Percentiles rank a stretch among this genome's conserved stretches.
phyloP scores from a whole-genome alignment of 2,797 vertebrate genomes.

The Alfaro cultratus region DNA sequence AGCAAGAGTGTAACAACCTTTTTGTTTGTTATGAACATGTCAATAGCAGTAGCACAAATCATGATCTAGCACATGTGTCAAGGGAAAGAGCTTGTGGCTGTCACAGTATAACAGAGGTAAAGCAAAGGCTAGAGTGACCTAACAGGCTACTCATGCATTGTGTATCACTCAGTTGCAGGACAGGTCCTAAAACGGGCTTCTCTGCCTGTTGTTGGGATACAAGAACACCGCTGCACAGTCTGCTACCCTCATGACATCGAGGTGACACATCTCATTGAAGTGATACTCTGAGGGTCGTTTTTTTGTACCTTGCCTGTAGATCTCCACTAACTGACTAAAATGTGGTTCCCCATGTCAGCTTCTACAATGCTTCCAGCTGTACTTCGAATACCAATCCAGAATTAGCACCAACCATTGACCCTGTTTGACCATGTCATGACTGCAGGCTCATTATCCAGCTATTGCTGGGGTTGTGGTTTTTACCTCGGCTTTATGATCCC shows the following conservation, averaged over 20 bases:
- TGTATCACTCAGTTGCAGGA: constrained; percentile 56
- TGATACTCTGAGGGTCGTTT: constrained; percentile 26
- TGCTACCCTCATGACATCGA: constrained; percentile 12
- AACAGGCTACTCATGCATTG: constrained; percentile 56
- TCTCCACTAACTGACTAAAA: constrained; percentile 32
- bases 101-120: constrained; percentile 11
- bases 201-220: constrained; percentile 44
- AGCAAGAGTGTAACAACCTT: constrained; percentile 41
- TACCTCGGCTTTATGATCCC: constrained; percentile 29
- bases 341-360: constrained; percentile 17
- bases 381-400: constrained; percentile 28
- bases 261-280: constrained; percentile 36
- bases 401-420: constrained; percentile 57
- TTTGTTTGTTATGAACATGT: constrained; percentile 54
- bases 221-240: constrained; percentile 16
- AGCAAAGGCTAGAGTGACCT: constrained; percentile 57
- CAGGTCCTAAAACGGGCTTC: constrained; percentile 53
- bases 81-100: constrained; percentile 44
- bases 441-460: constrained; percentile 60
- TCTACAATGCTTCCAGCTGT: not conserved
- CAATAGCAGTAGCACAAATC: constrained; percentile 62
- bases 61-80: constrained; percentile 57
- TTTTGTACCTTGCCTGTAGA: constrained; percentile 22
- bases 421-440: constrained; percentile 58
- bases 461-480: constrained; percentile 31